Percentiles rank a stretch among this genome's conserved stretches.
Conservation (phyloP, 1,140 invertebrate genomes). For the Leptonema lineaticorne region DNA sequence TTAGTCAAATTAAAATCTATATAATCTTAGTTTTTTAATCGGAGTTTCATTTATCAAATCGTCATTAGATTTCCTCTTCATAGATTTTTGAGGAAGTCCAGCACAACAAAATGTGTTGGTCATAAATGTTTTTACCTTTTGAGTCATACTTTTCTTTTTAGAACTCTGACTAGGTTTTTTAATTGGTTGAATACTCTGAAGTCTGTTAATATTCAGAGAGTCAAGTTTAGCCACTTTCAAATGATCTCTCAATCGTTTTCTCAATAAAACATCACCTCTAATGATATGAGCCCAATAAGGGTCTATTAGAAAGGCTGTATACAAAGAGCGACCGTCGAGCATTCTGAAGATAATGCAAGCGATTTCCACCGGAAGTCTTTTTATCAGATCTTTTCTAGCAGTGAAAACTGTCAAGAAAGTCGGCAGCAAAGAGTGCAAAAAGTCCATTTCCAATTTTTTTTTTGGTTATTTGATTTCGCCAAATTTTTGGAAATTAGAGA, state of each 20-base stretch:
- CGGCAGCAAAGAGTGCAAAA: background rate
- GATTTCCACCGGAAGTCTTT: background rate
- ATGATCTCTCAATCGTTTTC: background rate
- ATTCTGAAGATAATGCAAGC: constrained; percentile 11
- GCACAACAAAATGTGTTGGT: no score
- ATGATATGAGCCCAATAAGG: background rate
- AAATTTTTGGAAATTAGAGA: background rate
- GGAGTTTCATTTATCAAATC: no score
- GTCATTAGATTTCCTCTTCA: no score
- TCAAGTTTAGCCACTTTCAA: constrained; percentile 2
- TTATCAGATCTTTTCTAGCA: background rate
- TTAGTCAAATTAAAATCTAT: no score
- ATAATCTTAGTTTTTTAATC: no score
- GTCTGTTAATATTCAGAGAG: background rate
- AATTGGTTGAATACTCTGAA: no score
- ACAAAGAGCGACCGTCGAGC: constrained; percentile 18
- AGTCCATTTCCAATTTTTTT: background rate
- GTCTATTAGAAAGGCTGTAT: background rate
- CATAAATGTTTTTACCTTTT: no score
- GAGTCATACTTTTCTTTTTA: no score
- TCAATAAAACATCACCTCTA: background rate
- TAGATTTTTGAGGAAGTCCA: no score
- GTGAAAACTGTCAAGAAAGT: background rate
- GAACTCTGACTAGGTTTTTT: no score
- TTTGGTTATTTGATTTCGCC: background rate